A percentile compares a stretch with the other conserved stretches of the same genome.
Evolutionary conservation across 1,140 invertebrate species (phyloP).

Genomic region (Drosophila triauraria): DNA sequence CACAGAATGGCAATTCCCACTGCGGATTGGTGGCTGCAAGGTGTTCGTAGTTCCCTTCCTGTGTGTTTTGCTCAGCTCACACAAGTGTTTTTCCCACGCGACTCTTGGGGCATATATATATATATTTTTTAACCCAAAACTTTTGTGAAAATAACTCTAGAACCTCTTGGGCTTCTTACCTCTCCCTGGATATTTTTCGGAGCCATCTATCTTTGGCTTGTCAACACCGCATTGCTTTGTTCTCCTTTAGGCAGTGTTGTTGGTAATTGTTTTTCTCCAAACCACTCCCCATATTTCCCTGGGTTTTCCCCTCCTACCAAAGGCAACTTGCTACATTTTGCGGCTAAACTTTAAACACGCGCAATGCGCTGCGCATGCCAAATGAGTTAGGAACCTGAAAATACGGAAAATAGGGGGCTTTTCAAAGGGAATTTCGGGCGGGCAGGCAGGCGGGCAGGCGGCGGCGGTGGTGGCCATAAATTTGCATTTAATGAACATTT

Average conservation of each 20-base stretch:
- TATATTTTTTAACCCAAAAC: constrained; percentile 28
- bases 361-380: constrained; percentile 76
- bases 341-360: constrained; percentile 76
- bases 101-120: constrained; percentile 20
- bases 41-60: constrained; percentile 30
- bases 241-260: constrained; percentile 30
- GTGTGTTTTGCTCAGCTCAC: background rate
- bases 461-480: constrained; percentile 55
- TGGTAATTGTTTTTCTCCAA: constrained; percentile 77
- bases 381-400: constrained; percentile 52
- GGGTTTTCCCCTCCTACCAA: background rate
- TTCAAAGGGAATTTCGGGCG: background rate
- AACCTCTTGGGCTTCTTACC: background rate
- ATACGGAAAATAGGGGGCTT: background rate
- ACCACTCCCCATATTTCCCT: constrained; percentile 19
- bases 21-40: constrained; percentile 18
- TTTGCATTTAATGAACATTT: constrained; percentile 82
- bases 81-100: constrained; percentile 36
- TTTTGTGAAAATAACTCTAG: constrained; percentile 19
- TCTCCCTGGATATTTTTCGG: constrained; percentile 20
- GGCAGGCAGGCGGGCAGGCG: too few relatives aligned
- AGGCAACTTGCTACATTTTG: constrained; percentile 48
- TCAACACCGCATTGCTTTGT: constrained; percentile 60
- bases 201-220: constrained; percentile 73
- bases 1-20: constrained; percentile 45